Evolutionary conservation across 2,888 invertebrate species (phyloP).

Genomic region (Trissonchulus latispiculum): DNA sequence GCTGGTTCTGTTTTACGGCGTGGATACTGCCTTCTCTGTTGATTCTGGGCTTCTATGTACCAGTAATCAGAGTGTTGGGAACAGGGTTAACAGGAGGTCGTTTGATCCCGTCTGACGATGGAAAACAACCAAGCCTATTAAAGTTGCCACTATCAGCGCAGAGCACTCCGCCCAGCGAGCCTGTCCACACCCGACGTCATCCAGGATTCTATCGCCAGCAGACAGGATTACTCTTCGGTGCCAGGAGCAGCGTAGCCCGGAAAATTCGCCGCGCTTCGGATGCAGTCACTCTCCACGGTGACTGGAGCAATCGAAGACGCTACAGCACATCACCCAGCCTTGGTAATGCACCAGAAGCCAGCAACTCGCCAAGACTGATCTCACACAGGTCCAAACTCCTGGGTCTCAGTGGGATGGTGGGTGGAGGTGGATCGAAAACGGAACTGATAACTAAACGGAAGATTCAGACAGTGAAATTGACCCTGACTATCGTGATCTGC

Average conservation of each 20-base stretch:
- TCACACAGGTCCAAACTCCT: no score
- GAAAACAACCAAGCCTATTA: no score
- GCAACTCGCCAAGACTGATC: no score
- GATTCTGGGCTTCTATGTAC: conserved; percentile 35
- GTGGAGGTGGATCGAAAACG: background rate
- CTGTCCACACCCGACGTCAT: background rate
- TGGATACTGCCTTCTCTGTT: conserved; percentile 49
- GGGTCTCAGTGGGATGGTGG: background rate
- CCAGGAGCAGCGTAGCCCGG: background rate
- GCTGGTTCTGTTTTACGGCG: conserved; percentile 45
- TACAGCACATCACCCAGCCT: no score
- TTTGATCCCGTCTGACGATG: no score
- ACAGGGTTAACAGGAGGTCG: background rate
- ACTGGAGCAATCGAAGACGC: background rate
- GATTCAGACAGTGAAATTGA: conserved; percentile 23
- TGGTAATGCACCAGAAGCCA: no score
- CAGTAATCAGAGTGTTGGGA: background rate
- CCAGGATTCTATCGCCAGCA: background rate
- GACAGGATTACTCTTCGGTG: background rate
- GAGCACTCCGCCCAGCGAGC: background rate
- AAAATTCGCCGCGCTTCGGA: background rate
- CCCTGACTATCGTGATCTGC: conserved; percentile 50
- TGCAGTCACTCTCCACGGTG: background rate
- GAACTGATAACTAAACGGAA: conserved; percentile 5
- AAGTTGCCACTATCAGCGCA: background rate